phyloP scores from a whole-genome alignment of 2,888 invertebrate genomes.

The Cryptosula pallasiana region DNA sequence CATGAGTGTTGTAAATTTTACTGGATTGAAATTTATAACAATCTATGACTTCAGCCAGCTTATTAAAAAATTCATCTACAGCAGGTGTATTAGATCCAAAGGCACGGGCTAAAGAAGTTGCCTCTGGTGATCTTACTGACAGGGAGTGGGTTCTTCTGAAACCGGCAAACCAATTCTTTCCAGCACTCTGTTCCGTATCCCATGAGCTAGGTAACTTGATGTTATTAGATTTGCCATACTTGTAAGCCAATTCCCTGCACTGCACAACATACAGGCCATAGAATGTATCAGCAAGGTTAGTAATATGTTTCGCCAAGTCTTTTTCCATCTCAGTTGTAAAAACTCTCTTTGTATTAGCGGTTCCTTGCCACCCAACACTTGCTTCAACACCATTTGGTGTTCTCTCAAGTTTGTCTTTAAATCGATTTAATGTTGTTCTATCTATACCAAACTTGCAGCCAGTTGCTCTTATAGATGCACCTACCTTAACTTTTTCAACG shows the following conservation, averaged over 20 bases:
- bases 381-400: background rate
- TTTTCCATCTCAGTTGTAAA: slow-evolving; percentile 24
- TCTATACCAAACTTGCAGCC: slow-evolving; percentile 18
- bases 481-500: background rate
- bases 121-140: slow-evolving; percentile 11
- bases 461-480: background rate
- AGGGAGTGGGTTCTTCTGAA: background rate
- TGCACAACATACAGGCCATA: slow-evolving; percentile 25
- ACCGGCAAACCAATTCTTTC: slow-evolving; percentile 10
- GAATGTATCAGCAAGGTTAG: slow-evolving; percentile 25
- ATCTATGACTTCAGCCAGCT: slow-evolving; percentile 20
- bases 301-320: slow-evolving; percentile 26
- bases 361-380: slow-evolving; percentile 3
- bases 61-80: background rate
- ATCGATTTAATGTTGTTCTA: slow-evolving; percentile 21
- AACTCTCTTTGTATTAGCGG: background rate
- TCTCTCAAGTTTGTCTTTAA: slow-evolving; percentile 14
- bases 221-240: slow-evolving; percentile 14
- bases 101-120: slow-evolving; percentile 24
- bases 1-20: background rate
- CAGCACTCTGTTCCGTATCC: slow-evolving; percentile 23
- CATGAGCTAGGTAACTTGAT: background rate
- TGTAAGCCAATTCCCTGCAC: slow-evolving; percentile 24
- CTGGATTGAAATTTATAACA: background rate
- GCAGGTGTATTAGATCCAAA: slow-evolving; percentile 7